Percentiles rank a stretch among this genome's conserved stretches.
phyloP scores from a whole-genome alignment of 2,797 vertebrate species.

The Semaprochilodus insignis region DNA sequence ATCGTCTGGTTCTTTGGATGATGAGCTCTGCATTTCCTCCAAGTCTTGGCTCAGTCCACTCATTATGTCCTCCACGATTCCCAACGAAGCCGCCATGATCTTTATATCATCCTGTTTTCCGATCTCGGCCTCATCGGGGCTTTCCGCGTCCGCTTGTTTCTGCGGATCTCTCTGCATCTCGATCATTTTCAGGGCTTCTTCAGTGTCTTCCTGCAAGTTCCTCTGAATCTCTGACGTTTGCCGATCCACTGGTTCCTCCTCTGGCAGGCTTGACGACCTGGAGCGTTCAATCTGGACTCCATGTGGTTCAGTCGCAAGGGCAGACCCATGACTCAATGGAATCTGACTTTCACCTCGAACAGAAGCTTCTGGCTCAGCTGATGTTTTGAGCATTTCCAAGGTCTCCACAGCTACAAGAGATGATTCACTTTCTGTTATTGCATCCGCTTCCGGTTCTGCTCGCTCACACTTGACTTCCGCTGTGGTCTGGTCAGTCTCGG shows the following conservation, averaged over 20 bases:
- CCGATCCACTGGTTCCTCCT: neutral
- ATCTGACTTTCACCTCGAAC: neutral
- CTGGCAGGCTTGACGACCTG: neutral
- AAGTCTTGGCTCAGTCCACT: neutral
- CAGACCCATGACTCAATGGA: neutral
- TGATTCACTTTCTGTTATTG: neutral
- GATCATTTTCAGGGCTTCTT: neutral
- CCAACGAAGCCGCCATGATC: neutral
- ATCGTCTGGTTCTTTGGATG: neutral
- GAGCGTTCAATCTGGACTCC: neutral
- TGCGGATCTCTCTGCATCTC: neutral
- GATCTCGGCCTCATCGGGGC: neutral
- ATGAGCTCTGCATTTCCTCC: neutral
- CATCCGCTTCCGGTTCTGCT: neutral
- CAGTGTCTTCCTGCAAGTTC: neutral
- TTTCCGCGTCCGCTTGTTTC: neutral
- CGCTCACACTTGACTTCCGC: neutral
- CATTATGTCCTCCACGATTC: constrained; percentile 10
- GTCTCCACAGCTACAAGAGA: constrained; percentile 8
- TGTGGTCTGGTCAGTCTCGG: neutral
- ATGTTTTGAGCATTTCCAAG: neutral
- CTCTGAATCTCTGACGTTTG: neutral
- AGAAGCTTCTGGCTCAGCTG: neutral
- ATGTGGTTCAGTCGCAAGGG: neutral
- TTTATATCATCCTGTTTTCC: constrained; percentile 7